A percentile compares a stretch with the other conserved stretches of the same genome.
Evolutionary conservation across 1,140 invertebrate genomes (phyloP).

Genomic region (Mactra quadrangularis): DNA sequence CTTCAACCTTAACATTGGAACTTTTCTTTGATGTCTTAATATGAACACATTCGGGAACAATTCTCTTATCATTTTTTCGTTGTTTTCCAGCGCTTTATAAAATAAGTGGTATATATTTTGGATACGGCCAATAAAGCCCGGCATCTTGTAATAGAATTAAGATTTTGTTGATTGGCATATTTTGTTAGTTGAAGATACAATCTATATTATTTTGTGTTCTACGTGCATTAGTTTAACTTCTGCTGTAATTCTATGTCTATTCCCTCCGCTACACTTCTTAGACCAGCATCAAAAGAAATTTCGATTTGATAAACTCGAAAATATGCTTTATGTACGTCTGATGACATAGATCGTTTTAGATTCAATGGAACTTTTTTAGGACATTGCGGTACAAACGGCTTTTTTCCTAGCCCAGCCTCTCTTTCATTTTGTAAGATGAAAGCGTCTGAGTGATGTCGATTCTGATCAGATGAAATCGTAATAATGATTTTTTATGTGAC

Average conservation of each 20-base stretch:
- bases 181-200: slow-evolving; percentile 48
- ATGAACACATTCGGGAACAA: slow-evolving; percentile 31
- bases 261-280: slow-evolving; percentile 18
- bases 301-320: slow-evolving; percentile 32
- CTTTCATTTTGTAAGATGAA: too few species aligned
- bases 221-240: slow-evolving; percentile 51
- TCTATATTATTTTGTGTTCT: slow-evolving; percentile 46
- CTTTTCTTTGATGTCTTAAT: slow-evolving; percentile 51
- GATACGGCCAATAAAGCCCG: slow-evolving; percentile 51
- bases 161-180: slow-evolving; percentile 44
- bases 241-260: neutral
- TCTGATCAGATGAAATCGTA: too few species aligned
- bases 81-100: slow-evolving; percentile 33
- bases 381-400: too few species aligned
- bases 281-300: slow-evolving; percentile 33
- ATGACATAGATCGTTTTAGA: too few species aligned
- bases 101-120: slow-evolving; percentile 33
- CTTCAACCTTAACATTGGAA: slow-evolving; percentile 48
- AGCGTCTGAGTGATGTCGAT: too few species aligned
- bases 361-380: too few species aligned
- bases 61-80: slow-evolving; percentile 15
- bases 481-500: too few species aligned
- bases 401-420: too few species aligned
- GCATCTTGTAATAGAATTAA: slow-evolving; percentile 51
- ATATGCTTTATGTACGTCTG: slow-evolving; percentile 4